phyloP scores from a whole-genome alignment of 2,797 vertebrate genomes.

The Sebastes kiyomatsui region DNA sequence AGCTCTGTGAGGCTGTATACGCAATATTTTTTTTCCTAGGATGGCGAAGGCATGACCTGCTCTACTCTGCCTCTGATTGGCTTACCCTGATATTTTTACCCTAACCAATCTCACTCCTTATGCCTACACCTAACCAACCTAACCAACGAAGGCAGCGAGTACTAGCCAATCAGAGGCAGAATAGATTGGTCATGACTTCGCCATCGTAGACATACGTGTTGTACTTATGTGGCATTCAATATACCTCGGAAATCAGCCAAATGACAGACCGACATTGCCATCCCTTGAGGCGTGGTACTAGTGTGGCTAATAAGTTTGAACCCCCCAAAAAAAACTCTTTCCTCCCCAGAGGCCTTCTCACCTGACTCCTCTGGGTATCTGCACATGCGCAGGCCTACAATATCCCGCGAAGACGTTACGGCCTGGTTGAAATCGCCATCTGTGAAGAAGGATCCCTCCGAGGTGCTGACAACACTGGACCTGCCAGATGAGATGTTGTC shows the following conservation, averaged over 20 bases:
- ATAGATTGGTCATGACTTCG: fast-evolving
- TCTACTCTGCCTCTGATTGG: fast-evolving
- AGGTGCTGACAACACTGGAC: conserved; percentile 92
- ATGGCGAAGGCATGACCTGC: too few relatives aligned
- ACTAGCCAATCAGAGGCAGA: fast-evolving
- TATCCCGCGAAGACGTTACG: conserved; percentile 87
- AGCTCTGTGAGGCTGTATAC: too few relatives aligned
- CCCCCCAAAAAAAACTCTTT: too few relatives aligned
- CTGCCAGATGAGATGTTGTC: conserved; percentile 91
- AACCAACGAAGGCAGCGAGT: fast-evolving
- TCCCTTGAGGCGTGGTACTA: not conserved
- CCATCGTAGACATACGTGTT: too few relatives aligned
- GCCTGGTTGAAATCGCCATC: conserved; percentile 95
- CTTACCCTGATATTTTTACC: fast-evolving
- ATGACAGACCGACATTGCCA: not conserved
- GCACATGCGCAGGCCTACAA: conserved; percentile 85
- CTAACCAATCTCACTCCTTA: too few relatives aligned
- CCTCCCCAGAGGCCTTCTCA: conserved; percentile 41
- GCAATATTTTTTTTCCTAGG: too few relatives aligned
- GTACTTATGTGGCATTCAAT: too few relatives aligned
- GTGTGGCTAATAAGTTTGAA: not conserved
- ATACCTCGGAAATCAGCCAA: too few relatives aligned
- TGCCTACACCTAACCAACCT: too few relatives aligned
- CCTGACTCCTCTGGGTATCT: conserved; percentile 75
- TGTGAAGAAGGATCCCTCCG: conserved; percentile 94